Conservation (phyloP, 2,888 invertebrate species). For the Plebejus anna region DNA sequence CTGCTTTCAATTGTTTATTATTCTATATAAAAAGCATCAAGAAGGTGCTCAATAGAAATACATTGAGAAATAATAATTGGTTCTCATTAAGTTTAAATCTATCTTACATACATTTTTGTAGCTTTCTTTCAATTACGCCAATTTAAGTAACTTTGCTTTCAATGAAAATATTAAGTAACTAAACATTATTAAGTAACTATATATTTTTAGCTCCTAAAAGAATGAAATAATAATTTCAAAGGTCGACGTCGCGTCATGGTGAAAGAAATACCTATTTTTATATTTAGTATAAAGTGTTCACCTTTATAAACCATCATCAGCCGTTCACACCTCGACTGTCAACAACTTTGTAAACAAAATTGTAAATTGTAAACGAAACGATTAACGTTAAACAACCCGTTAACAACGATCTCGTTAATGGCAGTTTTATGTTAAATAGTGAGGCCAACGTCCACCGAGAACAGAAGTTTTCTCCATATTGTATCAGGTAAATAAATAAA, state of each 20-base stretch:
- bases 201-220: background rate
- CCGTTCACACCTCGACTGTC: no score
- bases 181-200: no score
- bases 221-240: background rate
- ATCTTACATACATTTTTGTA: background rate
- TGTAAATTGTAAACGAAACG: background rate
- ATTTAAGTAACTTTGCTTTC: background rate
- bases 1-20: no score
- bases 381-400: background rate
- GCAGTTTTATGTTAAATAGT: background rate
- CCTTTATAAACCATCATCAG: no score
- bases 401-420: background rate
- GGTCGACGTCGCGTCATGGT: background rate
- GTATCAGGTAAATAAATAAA: no score
- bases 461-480: background rate
- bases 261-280: background rate
- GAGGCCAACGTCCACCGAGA: background rate
- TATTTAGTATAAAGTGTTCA: background rate
- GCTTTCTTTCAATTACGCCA: background rate
- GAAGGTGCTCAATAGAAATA: no score
- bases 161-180: background rate
- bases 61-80: no score
- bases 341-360: background rate
- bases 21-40: no score
- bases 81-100: no score